phyloP scores from a whole-genome alignment of 2,113 vertebrate genomes.

The Xyrauchen texanus region DNA sequence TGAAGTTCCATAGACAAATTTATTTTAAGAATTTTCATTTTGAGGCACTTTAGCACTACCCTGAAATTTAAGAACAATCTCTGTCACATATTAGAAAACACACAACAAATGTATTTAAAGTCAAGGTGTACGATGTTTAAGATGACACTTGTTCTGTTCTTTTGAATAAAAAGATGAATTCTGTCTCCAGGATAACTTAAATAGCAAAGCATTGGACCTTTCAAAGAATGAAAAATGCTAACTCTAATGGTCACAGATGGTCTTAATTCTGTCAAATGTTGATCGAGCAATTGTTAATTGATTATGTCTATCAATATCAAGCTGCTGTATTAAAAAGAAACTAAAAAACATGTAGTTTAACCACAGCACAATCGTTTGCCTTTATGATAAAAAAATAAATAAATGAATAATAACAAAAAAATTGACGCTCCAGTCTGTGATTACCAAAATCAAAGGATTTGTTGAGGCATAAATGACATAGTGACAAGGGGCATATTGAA shows the following conservation, averaged over 20 bases:
- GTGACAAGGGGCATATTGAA: constrained; percentile 57
- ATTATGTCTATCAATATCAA: constrained; percentile 13
- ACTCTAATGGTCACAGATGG: neutral
- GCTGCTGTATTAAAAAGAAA: neutral
- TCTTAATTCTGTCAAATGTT: no score
- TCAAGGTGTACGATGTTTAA: neutral
- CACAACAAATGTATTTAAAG: neutral
- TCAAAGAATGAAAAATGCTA: no score
- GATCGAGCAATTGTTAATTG: neutral
- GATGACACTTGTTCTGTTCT: neutral
- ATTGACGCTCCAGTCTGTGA: constrained; percentile 48
- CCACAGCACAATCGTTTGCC: neutral
- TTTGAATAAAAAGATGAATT: neutral
- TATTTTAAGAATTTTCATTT: neutral
- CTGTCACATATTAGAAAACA: neutral
- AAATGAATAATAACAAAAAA: neutral
- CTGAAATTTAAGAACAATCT: no score
- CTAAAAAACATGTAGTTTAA: constrained; percentile 47
- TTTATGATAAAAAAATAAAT: constrained; percentile 27
- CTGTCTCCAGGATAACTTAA: no score
- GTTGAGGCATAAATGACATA: constrained; percentile 46
- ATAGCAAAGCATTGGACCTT: no score
- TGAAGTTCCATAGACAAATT: constrained; percentile 22
- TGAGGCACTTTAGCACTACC: no score
- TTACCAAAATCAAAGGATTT: constrained; percentile 47